These are phyloP conservation scores for Nettapus auritus DNA, from an alignment of 2,113 vertebrate genomes.

Conservation along the genomic window DNA sequence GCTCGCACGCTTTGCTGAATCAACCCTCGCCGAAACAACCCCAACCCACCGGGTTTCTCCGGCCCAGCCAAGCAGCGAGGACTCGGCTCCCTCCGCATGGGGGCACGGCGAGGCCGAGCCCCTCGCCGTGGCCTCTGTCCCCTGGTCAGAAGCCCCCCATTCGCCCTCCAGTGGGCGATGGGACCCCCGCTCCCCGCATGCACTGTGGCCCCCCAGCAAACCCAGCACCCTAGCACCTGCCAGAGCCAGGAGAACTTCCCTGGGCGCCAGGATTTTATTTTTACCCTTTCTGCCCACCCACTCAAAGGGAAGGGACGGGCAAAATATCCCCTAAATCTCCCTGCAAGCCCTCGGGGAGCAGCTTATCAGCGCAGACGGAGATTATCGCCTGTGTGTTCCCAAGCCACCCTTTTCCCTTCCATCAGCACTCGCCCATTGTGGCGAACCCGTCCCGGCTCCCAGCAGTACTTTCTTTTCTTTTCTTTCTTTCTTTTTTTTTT, in stretches of 20 bases:
- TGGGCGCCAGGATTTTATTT: background rate
- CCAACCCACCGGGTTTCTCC: background rate
- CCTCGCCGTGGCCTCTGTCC: background rate
- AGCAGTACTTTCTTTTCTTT: background rate
- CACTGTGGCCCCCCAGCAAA: too few relatives aligned
- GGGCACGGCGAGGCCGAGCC: too few relatives aligned
- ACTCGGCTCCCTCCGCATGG: background rate
- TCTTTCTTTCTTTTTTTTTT: too few relatives aligned
- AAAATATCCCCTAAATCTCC: conserved; percentile 40
- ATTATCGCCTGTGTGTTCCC: conserved; percentile 2
- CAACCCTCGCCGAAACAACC: too few relatives aligned
- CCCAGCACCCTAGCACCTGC: too few relatives aligned
- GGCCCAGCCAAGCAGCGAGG: background rate
- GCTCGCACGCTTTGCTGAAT: background rate
- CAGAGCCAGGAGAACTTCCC: too few relatives aligned
- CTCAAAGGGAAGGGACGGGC: background rate
- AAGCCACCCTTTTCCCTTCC: background rate
- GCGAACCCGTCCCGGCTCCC: background rate
- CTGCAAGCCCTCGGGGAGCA: background rate
- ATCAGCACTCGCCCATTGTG: background rate
- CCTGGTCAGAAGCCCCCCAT: too few relatives aligned
- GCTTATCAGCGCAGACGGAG: background rate
- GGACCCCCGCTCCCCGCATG: background rate
- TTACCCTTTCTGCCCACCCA: background rate
- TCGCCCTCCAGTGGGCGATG: too few relatives aligned